Base-by-base conservation (phyloP, 2,797 vertebrate species). In the Myoxocephalus aenaeus region DNA sequence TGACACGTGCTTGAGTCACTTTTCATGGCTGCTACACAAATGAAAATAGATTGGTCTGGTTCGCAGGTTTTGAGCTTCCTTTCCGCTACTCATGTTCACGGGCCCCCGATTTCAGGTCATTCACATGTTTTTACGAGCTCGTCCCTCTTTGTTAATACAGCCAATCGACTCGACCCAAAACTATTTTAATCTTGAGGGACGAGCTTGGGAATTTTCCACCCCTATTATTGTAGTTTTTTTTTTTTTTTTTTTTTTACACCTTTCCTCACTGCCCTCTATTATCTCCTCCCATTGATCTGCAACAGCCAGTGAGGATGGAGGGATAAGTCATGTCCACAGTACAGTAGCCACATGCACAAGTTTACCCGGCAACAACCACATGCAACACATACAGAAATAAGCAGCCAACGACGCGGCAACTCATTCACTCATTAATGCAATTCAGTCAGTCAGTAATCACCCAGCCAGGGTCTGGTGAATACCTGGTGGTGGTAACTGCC, bases 401-500 rank as follows among this genome's bases (percentile, higher is more conserved):
- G 73, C 76, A 89, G 80, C 3, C 18, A 12, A 3, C 40, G 12
- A 42, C 11, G 40, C 40, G 40, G 40, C 12, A 2, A 42, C 40
- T 42, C 40, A 42, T 42, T 42, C 40, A 42, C 40, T 42, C 12
- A 42, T 42, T 13, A 2, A 42, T 42, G 40, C 40, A 42, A 42
- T 42, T 40, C 38, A 40, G 11, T 12, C 11, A 54, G 51, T 54
- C 51, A 57, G 27, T 27, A 7, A 27, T 81, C 82, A 85, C 36
- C 63, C 25, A 64, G 59, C 61, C 72, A 59, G 61, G n/a, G 38
- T 81, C 65, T 20, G 80, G 72, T 65, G 51, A 85, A 77, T 95
- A 96, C 95, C 95, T 96, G 95, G 87, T 95, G 95, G 85, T 96
- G 95, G 89, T 95, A 96, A 92, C 95, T 95, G 88, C 93, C 94